Percentiles rank a stretch among this genome's conserved stretches.
Evolutionary conservation across 2,888 invertebrate species (phyloP).

Genomic region (Stenurella melanura): DNA sequence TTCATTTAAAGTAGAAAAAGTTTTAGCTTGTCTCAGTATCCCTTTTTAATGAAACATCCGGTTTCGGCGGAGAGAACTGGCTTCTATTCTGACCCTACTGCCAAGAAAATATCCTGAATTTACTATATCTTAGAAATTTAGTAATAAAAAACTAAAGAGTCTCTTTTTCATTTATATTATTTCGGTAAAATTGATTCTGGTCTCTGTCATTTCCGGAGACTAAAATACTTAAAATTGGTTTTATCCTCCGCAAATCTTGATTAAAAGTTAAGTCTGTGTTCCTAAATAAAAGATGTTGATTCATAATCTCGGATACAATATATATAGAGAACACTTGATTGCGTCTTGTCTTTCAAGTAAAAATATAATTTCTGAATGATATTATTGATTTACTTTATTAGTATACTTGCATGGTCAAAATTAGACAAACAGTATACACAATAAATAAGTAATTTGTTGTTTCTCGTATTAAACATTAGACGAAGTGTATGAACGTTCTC

Average conservation of each 20-base stretch:
- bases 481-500: no score
- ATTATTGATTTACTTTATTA: no score
- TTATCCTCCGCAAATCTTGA: background rate
- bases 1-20: slow-evolving; percentile 8
- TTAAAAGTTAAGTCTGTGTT: background rate
- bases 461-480: no score
- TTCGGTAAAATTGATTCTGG: background rate
- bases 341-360: no score
- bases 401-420: no score
- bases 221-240: background rate
- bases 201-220: background rate
- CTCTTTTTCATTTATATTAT: background rate
- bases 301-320: no score
- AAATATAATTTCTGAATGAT: no score
- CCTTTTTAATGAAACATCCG: slow-evolving; percentile 17
- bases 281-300: no score
- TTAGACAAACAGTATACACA: no score
- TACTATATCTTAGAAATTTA: background rate
- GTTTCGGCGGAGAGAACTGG: background rate
- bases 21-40: background rate
- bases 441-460: no score
- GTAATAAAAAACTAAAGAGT: background rate
- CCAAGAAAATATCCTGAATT: background rate
- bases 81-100: background rate
- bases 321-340: no score